Base-by-base conservation (phyloP, 1,140 invertebrate species). In the Drosophila pandora region DNA sequence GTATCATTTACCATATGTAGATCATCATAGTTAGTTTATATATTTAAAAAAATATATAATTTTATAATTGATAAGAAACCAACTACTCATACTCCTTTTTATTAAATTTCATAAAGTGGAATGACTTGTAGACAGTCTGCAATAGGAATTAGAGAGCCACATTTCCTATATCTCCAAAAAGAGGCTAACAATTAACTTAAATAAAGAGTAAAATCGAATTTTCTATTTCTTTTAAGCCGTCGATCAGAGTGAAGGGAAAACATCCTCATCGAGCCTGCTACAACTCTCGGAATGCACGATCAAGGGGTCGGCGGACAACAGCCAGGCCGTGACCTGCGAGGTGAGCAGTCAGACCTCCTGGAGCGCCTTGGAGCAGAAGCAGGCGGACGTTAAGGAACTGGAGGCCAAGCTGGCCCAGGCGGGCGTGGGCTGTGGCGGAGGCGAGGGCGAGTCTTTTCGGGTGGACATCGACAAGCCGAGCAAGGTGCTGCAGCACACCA, bases 291-390 rank as follows among this genome's bases (percentile, higher is more conserved):
- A 82, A 2, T 28, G 22, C 8, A 79, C 75, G 0, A 32, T 88
- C 10, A 49, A 50, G 10, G 22, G 12, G 12, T 4, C 45, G 22
- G 4, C 10, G 43, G 34, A n/a, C 28, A 2, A 6, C 2, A 68
- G 67, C 32, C 21, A 13, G 45, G 56, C 37, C 3, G 5, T 28
- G 4, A 77, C 77, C 21, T 61, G 55, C 5, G 77, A 85, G 6
- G 57, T 39, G 8, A 55, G 58, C 48, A 55, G 64, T n/a, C 82
- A 85, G 50, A 85, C 82, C 2, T 61, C 48, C 2, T 70, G 64
- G 61, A 59, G 30, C 9, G 25, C 58, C 0, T 12, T 62, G n/a
- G 45, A 68, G 22, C 23, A 57, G 8, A 68, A 28, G 17, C 37
- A 34, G 13, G 2, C 2, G 5, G 34, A 59, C 7, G 2, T 8